Conservation (phyloP, 1,140 invertebrate species). For the Drosophila santomea region DNA sequence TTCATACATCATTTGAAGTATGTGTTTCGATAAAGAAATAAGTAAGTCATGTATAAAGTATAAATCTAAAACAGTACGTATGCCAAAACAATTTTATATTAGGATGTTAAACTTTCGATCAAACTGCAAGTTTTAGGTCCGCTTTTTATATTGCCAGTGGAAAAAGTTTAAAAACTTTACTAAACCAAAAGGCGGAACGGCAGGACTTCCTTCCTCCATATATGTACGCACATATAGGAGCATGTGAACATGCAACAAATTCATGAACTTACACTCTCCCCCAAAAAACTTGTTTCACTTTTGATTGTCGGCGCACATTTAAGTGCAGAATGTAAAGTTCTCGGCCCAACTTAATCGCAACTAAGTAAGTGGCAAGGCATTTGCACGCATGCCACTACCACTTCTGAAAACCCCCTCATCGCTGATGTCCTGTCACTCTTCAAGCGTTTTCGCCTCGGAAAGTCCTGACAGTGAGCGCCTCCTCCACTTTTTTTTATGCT, state of each 20-base stretch:
- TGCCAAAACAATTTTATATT: not conserved
- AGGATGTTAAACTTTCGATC: constrained; percentile 9
- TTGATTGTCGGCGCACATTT: constrained; percentile 71
- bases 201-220: constrained; percentile 27
- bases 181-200: constrained; percentile 37
- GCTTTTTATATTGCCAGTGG: constrained; percentile 20
- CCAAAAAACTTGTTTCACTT: constrained; percentile 66
- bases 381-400: constrained; percentile 69
- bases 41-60: no score
- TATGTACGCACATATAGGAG: not conserved
- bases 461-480: constrained; percentile 27
- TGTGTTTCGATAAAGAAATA: no score
- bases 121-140: constrained; percentile 1
- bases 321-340: constrained; percentile 74
- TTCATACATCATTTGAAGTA: no score
- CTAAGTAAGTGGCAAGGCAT: constrained; percentile 75
- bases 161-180: constrained; percentile 36
- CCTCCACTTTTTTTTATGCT: constrained; percentile 56
- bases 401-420: constrained; percentile 6
- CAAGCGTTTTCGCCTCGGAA: constrained; percentile 10
- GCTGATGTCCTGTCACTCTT: constrained; percentile 41
- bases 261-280: constrained; percentile 17
- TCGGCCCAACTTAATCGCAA: constrained; percentile 64
- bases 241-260: constrained; percentile 33
- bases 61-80: not conserved